A percentile compares a stretch with the other conserved stretches of the same genome.
phyloP scores from a whole-genome alignment of 2,113 vertebrate species.

The Ardeotis arabs region DNA sequence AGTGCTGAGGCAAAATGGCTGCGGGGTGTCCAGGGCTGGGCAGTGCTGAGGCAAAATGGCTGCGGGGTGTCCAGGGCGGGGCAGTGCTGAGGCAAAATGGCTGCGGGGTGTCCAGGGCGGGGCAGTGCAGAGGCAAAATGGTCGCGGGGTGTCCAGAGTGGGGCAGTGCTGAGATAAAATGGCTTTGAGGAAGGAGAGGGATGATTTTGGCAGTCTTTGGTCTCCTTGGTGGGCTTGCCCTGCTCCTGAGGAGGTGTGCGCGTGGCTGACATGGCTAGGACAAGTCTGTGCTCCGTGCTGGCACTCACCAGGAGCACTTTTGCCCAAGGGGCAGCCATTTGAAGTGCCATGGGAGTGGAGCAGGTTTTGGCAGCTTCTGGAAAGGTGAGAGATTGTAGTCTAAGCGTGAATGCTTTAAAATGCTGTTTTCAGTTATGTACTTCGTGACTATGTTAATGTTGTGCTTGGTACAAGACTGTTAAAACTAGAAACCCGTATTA shows the following conservation, averaged over 20 bases:
- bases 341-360: neutral
- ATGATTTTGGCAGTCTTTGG: fast-evolving
- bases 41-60: neutral
- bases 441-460: neutral
- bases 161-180: neutral
- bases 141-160: fast-evolving
- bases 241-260: neutral
- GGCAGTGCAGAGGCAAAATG: neutral
- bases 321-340: fast-evolving
- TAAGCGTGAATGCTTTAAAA: fast-evolving
- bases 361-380: neutral
- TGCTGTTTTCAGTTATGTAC: neutral
- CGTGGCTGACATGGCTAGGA: fast-evolving
- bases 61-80: fast-evolving
- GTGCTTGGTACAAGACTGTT: neutral
- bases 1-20: too few species aligned
- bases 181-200: too few species aligned
- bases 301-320: fast-evolving
- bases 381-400: too few species aligned
- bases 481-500: neutral
- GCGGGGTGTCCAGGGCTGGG: fast-evolving
- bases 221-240: too few species aligned
- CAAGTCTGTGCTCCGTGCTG: fast-evolving
- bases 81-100: neutral
- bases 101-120: fast-evolving